A percentile compares a stretch with the other conserved stretches of the same genome.
Conservation (phyloP, 2,797 vertebrate species). For the Phoebastria nigripes region DNA sequence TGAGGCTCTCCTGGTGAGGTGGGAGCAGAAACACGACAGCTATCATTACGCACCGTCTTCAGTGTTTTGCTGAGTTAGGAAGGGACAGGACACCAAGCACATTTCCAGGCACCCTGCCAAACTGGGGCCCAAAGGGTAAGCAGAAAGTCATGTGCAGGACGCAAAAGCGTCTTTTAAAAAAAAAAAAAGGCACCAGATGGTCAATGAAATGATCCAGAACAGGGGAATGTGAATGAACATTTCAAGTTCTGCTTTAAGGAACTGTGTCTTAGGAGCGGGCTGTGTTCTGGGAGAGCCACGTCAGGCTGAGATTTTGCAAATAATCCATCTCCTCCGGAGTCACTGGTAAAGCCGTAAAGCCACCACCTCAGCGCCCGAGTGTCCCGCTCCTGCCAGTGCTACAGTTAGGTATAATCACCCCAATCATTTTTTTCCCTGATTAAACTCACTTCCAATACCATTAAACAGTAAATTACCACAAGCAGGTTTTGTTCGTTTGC, state of each 20-base stretch:
- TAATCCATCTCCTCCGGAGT: background rate
- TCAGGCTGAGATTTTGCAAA: background rate
- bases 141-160: background rate
- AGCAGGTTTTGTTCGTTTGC: background rate
- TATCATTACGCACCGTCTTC: background rate
- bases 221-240: background rate
- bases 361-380: background rate
- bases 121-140: conserved; percentile 18
- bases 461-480: background rate
- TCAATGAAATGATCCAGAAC: conserved; percentile 7
- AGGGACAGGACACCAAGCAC: conserved; percentile 14
- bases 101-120: conserved; percentile 40
- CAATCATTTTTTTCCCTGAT: background rate
- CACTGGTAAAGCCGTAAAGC: background rate
- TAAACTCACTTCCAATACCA: background rate
- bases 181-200: background rate
- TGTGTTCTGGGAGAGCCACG: background rate
- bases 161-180: background rate
- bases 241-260: background rate
- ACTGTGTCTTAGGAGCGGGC: background rate
- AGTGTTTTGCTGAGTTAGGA: conserved; percentile 1
- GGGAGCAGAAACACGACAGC: background rate
- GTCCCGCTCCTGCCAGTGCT: background rate
- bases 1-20: background rate
- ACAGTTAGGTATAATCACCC: background rate